Evolutionary conservation across 2,888 invertebrate genomes (phyloP).

Genomic region (Entomobrya multifasciata): DNA sequence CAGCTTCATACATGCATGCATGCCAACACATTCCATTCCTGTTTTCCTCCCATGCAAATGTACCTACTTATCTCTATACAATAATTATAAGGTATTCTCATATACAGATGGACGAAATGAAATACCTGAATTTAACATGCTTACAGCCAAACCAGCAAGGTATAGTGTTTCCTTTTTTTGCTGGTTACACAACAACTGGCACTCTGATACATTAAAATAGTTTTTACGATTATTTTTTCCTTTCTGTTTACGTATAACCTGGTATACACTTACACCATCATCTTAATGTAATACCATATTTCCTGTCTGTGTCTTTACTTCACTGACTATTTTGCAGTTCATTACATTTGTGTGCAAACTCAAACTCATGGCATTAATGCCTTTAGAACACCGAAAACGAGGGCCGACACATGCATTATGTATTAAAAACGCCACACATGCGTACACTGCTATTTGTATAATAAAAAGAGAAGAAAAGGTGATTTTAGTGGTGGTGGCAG

Average conservation of each 20-base stretch:
- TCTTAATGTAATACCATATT: slow-evolving; percentile 46
- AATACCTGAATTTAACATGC: slow-evolving; percentile 55
- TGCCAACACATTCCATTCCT: slow-evolving; percentile 36
- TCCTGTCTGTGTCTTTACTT: slow-evolving; percentile 17
- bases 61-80: slow-evolving; percentile 17
- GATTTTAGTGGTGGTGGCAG: neutral
- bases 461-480: slow-evolving; percentile 4
- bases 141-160: neutral
- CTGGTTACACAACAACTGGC: slow-evolving; percentile 37
- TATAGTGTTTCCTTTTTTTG: slow-evolving; percentile 42
- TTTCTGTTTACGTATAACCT: neutral
- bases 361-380: slow-evolving; percentile 48
- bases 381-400: neutral
- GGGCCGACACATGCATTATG: slow-evolving; percentile 63
- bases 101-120: slow-evolving; percentile 5
- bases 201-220: slow-evolving; percentile 57
- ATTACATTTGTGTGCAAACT: slow-evolving; percentile 7
- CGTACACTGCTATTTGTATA: slow-evolving; percentile 29
- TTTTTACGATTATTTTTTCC: slow-evolving; percentile 45
- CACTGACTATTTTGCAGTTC: neutral
- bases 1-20: slow-evolving; percentile 69
- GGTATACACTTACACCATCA: neutral
- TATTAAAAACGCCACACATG: slow-evolving; percentile 65
- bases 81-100: slow-evolving; percentile 28
- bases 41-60: slow-evolving; percentile 21